Evolutionary conservation across 2,888 invertebrate species (phyloP), one percentile per base, ranked within the genome.

Genomic region (Dynastes tityus): DNA sequence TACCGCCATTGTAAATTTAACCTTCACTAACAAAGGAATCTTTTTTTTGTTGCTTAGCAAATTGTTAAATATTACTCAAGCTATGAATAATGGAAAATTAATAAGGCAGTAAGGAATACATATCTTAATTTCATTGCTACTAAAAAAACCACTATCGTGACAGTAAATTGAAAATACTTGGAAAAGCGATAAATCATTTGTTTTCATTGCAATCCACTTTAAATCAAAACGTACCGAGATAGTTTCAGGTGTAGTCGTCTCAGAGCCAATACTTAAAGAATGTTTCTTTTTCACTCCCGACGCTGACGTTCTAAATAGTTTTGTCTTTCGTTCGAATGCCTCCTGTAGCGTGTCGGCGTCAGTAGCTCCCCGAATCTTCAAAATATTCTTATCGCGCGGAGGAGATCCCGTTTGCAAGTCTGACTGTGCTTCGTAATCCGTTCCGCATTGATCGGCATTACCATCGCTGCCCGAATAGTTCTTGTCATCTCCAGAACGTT

Each of bases 381-480:
- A 27, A 83, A 80, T 80, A 85, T 89, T 88, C 82, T 90, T 90
- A 80, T 91, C 91, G 55, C 91, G 87, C 61, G 92, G 92, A 83
- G 89, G 93, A 84, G 90, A 92, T 61, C 88, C 90, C 78, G 89
- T 89, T 85, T 90, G 92, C 61, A 92, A 92, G 86, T 94, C 93
- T 74, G 92, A 92, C 79, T 93, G 93, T 49, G 91, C 92, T 86
- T 94, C 94, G 79, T 92, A 92, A 88, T 94, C 93, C 40, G 93
- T 93, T 89, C 92, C 92, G 83, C 89, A 88, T 3, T 89, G 74
- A 81, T 89, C 91, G 29, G 90, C 88, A 81, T 89, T 90, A 13
- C 89, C 90, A 83, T 91, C 91, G 82, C 91, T 91, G 5, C 91
- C 91, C 58, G 91, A 91, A 81, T 89, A 90, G 80, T 91, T 85